These are phyloP conservation scores for Drosophila takahashii DNA, from an alignment of 1,140 invertebrate species.

Conservation along the genomic window DNA sequence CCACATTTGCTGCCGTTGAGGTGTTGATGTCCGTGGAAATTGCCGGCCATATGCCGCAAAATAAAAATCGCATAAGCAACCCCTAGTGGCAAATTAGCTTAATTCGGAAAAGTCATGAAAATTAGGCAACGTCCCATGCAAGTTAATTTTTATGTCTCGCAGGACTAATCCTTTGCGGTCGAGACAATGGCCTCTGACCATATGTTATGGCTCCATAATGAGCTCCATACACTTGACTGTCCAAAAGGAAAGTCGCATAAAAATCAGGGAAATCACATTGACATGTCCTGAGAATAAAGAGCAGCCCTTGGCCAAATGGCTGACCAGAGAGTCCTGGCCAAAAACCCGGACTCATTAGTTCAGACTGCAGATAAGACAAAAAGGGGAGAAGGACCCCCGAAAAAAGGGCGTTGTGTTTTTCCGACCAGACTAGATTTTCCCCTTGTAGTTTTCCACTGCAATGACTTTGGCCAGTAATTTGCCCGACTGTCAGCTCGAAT, in stretches of 20 bases:
- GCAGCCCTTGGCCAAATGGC: constrained; percentile 45
- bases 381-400: constrained; percentile 16
- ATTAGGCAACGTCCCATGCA: constrained; percentile 47
- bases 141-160: constrained; percentile 71
- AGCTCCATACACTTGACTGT: constrained; percentile 57
- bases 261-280: constrained; percentile 80
- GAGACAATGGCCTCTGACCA: constrained; percentile 63
- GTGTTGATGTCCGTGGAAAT: constrained; percentile 75
- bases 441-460: constrained; percentile 79
- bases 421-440: constrained; percentile 44
- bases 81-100: constrained; percentile 64
- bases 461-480: constrained; percentile 80
- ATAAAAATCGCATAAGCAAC: background rate
- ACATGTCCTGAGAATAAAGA: constrained; percentile 47
- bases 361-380: constrained; percentile 70
- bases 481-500: constrained; percentile 80
- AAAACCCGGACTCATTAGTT: constrained; percentile 69
- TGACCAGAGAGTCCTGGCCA: constrained; percentile 19
- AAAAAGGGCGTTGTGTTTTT: constrained; percentile 18
- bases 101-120: constrained; percentile 55
- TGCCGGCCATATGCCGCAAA: constrained; percentile 64
- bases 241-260: constrained; percentile 47
- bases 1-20: constrained; percentile 66
- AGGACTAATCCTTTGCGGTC: constrained; percentile 47
- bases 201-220: constrained; percentile 79